phyloP scores from a whole-genome alignment of 2,888 invertebrate genomes.

The Odontocolon sp. region DNA sequence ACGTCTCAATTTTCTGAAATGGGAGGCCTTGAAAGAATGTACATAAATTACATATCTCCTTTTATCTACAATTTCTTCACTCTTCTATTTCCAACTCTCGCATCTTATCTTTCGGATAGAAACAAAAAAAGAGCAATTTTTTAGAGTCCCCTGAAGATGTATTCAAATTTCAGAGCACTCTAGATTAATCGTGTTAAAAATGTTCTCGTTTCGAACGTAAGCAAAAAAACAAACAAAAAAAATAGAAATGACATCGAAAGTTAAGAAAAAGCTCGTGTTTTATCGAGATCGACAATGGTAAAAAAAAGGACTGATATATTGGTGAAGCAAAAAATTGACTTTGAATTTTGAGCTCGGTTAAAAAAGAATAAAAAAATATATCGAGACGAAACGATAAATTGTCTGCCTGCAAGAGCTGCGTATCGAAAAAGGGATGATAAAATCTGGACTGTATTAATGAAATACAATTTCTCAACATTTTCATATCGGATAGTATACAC shows the following conservation, averaged over 20 bases:
- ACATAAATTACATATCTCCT: constrained; percentile 48
- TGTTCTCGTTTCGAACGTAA: constrained; percentile 21
- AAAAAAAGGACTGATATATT: neutral
- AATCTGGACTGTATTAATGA: constrained; percentile 58
- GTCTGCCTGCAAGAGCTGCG: constrained; percentile 51
- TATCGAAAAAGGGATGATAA: constrained; percentile 31
- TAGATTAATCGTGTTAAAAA: constrained; percentile 2
- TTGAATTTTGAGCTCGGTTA: neutral
- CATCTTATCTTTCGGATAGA: constrained; percentile 46
- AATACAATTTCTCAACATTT: constrained; percentile 67
- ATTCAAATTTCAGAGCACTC: neutral
- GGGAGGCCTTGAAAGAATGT: constrained; percentile 27
- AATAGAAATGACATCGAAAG: constrained; percentile 22
- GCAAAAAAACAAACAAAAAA: too few species aligned
- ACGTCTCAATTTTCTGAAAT: neutral
- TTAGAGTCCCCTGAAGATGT: constrained; percentile 2
- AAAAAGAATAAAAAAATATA: constrained; percentile 16
- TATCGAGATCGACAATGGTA: neutral
- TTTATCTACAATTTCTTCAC: neutral
- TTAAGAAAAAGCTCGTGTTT: neutral
- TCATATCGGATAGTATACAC: constrained; percentile 69
- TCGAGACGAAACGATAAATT: constrained; percentile 11
- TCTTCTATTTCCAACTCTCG: constrained; percentile 51
- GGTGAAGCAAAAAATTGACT: neutral
- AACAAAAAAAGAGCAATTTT: constrained; percentile 17